These are phyloP conservation scores for Pinctada fucata DNA, from an alignment of 2,888 invertebrate genomes.

Conservation along the genomic window DNA sequence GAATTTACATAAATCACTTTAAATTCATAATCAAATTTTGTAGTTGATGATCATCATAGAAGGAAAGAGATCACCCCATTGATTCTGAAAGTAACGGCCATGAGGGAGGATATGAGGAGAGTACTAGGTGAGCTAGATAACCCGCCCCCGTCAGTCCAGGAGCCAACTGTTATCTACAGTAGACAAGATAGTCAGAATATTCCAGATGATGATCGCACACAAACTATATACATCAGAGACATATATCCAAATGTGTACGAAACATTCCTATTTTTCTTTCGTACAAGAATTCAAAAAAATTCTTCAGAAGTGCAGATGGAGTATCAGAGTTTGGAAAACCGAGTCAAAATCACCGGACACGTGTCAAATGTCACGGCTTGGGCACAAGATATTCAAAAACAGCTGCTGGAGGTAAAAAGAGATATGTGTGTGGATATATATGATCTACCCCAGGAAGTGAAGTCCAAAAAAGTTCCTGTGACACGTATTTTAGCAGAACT, in stretches of 20 bases:
- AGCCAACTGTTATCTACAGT: too few species aligned
- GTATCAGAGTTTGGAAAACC: constrained; percentile 1
- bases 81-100: background rate
- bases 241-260: constrained; percentile 11
- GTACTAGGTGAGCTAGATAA: background rate
- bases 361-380: background rate
- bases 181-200: background rate
- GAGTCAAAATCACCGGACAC: background rate
- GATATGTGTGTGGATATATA: constrained; percentile 16
- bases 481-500: background rate
- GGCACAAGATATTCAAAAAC: background rate
- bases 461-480: background rate
- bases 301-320: constrained; percentile 5
- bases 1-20: too few species aligned
- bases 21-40: too few species aligned
- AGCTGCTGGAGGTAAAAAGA: constrained; percentile 6
- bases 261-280: constrained; percentile 17
- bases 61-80: background rate
- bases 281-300: background rate
- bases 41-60: too few species aligned
- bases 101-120: background rate
- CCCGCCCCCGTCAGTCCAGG: background rate
- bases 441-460: background rate
- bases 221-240: background rate
- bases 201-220: background rate